Evolutionary conservation across 1,140 invertebrate species (phyloP).

Genomic region (Cephus cinctus): DNA sequence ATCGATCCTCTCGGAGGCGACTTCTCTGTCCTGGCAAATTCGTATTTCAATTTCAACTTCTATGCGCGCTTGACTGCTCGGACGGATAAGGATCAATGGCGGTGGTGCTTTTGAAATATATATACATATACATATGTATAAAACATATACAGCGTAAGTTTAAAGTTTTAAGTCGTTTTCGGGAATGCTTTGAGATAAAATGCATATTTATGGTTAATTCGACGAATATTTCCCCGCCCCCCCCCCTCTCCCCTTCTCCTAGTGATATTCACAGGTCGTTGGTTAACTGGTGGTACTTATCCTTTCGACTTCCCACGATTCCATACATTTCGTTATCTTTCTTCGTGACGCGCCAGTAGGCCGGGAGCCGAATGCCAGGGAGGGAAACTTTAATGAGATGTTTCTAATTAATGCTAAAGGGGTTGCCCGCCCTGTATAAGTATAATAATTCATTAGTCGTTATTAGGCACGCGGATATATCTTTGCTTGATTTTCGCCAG

Average conservation of each 20-base stretch:
- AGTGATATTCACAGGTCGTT: not conserved
- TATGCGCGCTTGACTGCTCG: too few relatives aligned
- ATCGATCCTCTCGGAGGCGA: too few relatives aligned
- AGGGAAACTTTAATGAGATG: conserved; percentile 6
- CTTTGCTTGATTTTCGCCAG: not conserved
- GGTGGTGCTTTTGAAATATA: too few relatives aligned
- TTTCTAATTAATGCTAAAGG: conserved; percentile 5
- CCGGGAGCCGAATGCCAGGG: conserved; percentile 1
- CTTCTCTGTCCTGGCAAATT: too few relatives aligned
- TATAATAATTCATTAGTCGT: too few relatives aligned
- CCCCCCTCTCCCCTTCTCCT: not conserved
- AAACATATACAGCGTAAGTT: too few relatives aligned
- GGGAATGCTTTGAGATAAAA: not conserved
- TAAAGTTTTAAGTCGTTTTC: too few relatives aligned
- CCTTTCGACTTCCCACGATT: too few relatives aligned
- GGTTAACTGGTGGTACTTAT: not conserved
- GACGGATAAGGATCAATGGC: too few relatives aligned
- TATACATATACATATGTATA: too few relatives aligned
- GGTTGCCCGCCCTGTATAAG: not conserved
- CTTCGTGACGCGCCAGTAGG: conserved; percentile 1
- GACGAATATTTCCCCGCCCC: not conserved
- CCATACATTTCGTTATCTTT: conserved; percentile 5
- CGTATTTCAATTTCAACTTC: too few relatives aligned
- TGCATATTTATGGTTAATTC: not conserved
- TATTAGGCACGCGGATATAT: not conserved